phyloP scores from a whole-genome alignment of 1,140 invertebrate genomes.

The Belonocnema kinseyi region DNA sequence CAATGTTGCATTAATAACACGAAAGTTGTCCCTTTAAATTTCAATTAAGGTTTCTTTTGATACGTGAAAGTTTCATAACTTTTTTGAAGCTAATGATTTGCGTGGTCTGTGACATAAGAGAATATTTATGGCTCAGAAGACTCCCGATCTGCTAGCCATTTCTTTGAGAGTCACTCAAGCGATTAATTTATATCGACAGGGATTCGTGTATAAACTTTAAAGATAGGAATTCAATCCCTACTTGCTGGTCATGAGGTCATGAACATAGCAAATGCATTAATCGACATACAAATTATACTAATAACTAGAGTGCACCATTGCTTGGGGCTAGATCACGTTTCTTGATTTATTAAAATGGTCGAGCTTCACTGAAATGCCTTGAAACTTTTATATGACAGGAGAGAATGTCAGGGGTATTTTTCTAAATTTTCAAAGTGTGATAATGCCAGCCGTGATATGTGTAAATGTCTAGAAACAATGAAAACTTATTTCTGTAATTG shows the following conservation, averaged over 20 bases:
- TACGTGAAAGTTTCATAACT: too few relatives aligned
- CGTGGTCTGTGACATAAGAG: too few relatives aligned
- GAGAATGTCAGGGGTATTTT: conserved; percentile 18
- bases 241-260: conserved; percentile 15
- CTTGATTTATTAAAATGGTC: conserved; percentile 21
- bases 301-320: conserved; percentile 15
- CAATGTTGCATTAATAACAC: too few relatives aligned
- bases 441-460: conserved; percentile 6
- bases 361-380: conserved; percentile 19
- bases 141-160: too few relatives aligned
- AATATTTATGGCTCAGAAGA: too few relatives aligned
- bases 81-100: too few relatives aligned
- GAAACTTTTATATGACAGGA: conserved; percentile 24
- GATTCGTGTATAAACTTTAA: conserved; percentile 5
- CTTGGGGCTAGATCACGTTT: conserved; percentile 15
- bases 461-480: conserved; percentile 28
- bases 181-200: conserved; percentile 8
- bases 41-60: too few relatives aligned
- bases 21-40: too few relatives aligned
- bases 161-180: too few relatives aligned
- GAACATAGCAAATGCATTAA: background rate
- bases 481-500: conserved; percentile 18
- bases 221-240: background rate
- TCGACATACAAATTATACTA: conserved; percentile 6
- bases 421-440: conserved; percentile 1